Conservation (phyloP, 2,113 vertebrate genomes). For the Calcarius ornatus region DNA sequence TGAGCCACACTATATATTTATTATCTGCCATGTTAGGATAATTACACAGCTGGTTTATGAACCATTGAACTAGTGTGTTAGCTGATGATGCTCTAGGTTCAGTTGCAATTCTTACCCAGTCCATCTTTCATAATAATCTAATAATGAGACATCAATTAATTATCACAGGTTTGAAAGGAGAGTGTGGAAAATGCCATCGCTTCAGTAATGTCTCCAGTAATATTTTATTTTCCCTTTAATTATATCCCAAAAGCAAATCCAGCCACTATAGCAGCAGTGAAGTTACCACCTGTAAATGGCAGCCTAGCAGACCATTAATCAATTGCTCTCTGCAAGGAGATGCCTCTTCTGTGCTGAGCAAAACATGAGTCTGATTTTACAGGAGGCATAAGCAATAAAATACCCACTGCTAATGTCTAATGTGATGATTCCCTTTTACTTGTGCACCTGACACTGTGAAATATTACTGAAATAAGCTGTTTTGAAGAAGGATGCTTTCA, state of each 20-base stretch:
- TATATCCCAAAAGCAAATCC: background rate
- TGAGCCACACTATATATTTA: background rate
- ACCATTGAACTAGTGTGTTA: background rate
- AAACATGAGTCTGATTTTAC: conserved; percentile 27
- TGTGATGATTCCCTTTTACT: conserved; percentile 33
- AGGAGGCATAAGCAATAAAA: conserved; percentile 44
- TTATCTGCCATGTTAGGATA: conserved; percentile 18
- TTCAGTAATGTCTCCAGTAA: background rate
- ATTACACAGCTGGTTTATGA: conserved; percentile 39
- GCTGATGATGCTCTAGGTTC: background rate
- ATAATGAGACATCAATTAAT: conserved; percentile 30
- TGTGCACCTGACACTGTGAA: conserved; percentile 48
- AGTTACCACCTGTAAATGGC: background rate
- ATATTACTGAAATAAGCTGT: conserved; percentile 47
- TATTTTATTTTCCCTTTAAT: conserved; percentile 47
- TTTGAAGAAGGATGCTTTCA: conserved; percentile 13
- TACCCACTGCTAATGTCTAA: conserved; percentile 25
- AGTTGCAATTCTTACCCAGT: background rate
- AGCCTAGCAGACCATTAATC: conserved; percentile 36
- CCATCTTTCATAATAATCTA: conserved; percentile 48
- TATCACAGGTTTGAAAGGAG: conserved; percentile 6
- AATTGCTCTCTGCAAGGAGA: background rate
- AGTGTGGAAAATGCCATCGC: background rate
- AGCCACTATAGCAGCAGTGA: background rate
- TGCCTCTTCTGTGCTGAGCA: background rate